phyloP scores from a whole-genome alignment of 1,140 invertebrate genomes.

The Plectus sambesii region DNA sequence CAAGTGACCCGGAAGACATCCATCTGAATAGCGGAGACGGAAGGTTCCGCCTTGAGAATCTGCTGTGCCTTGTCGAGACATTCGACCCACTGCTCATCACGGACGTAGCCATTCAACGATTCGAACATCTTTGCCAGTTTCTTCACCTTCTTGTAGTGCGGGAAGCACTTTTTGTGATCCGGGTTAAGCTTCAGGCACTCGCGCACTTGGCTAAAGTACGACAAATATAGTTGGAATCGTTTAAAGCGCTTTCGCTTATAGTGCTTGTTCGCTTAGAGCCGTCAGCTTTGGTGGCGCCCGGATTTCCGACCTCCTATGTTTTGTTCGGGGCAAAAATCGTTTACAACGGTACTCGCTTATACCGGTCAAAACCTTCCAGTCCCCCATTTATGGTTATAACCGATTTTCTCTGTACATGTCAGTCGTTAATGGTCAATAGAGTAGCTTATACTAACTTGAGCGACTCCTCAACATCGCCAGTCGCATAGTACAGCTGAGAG shows the following conservation, averaged over 20 bases:
- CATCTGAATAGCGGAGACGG: conserved; percentile 61
- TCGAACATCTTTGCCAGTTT: conserved; percentile 77
- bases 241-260: too few relatives aligned
- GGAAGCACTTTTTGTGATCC: conserved; percentile 87
- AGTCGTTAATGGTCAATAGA: conserved; percentile 15
- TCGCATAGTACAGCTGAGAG: conserved; percentile 68
- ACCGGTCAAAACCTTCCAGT: background rate
- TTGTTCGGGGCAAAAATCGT: too few relatives aligned
- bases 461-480: conserved; percentile 80
- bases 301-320: too few relatives aligned
- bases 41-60: conserved; percentile 59
- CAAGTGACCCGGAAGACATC: conserved; percentile 55
- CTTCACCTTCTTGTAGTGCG: conserved; percentile 92
- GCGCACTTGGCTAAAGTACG: conserved; percentile 72
- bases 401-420: conserved; percentile 8
- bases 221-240: conserved; percentile 36
- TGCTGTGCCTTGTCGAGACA: conserved; percentile 64
- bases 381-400: too few relatives aligned
- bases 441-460: conserved; percentile 57
- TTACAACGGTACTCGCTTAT: too few relatives aligned
- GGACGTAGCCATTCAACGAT: conserved; percentile 60
- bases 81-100: conserved; percentile 59
- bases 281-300: too few relatives aligned
- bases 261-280: too few relatives aligned
- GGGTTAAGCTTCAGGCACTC: conserved; percentile 96